Evolutionary conservation across 37 sponge, comb jelly and placozoan genomes (phyloP).

Genomic region (Crambe crambe): DNA sequence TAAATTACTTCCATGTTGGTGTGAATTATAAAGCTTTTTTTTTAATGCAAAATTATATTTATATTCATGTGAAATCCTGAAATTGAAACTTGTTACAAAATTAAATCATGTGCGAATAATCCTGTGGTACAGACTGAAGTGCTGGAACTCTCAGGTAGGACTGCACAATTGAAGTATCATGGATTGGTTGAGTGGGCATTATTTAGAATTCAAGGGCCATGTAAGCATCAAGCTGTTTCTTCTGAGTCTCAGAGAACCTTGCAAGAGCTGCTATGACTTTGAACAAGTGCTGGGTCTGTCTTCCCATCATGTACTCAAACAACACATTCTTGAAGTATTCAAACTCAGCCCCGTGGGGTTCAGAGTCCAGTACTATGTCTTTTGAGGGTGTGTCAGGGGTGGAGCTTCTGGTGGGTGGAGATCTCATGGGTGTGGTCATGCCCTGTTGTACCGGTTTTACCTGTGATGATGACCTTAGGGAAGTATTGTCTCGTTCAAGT

Average conservation of each 20-base stretch:
- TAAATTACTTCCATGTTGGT: no score
- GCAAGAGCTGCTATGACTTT: conserved; percentile 69
- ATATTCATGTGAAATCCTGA: background rate
- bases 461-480: background rate
- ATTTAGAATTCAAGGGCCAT: background rate
- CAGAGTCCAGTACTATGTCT: conserved; percentile 51
- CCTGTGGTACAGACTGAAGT: no score
- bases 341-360: conserved; percentile 78
- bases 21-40: no score
- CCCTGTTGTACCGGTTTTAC: background rate
- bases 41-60: background rate
- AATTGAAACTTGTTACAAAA: no score
- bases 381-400: conserved; percentile 67
- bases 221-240: conserved; percentile 9
- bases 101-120: no score
- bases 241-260: conserved; percentile 63
- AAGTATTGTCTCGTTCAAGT: conserved; percentile 16
- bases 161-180: background rate
- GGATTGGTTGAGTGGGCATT: no score
- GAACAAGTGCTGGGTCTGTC: conserved; percentile 55
- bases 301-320: conserved; percentile 79
- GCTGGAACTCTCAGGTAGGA: no score
- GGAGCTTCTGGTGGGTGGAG: background rate
- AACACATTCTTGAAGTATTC: conserved; percentile 82
- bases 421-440: conserved; percentile 22